Percentiles rank a stretch among this genome's conserved stretches.
Conservation (phyloP, 2,888 invertebrate genomes). For the Nomada goodeniana region DNA sequence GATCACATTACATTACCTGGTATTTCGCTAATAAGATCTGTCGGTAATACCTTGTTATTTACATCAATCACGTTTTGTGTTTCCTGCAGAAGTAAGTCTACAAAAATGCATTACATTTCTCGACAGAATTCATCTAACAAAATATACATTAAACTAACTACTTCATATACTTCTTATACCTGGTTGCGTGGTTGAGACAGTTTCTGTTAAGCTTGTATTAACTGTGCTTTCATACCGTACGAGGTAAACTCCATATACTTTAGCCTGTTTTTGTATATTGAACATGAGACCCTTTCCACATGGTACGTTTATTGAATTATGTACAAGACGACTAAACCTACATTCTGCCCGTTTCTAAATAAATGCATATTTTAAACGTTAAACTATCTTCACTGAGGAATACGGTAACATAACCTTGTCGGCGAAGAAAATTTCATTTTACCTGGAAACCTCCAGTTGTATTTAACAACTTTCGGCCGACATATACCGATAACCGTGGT, state of each 20-base stretch:
- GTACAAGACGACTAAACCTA: constrained; percentile 57
- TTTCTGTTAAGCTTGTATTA: constrained; percentile 23
- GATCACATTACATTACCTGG: constrained; percentile 45
- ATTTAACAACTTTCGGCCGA: constrained; percentile 63
- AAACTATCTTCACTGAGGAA: background rate
- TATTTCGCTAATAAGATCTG: constrained; percentile 35
- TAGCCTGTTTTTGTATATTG: constrained; percentile 26
- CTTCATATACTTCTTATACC: constrained; percentile 63
- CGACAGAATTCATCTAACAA: too few species aligned
- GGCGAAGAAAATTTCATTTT: constrained; percentile 32
- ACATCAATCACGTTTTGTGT: background rate
- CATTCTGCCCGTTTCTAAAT: constrained; percentile 58
- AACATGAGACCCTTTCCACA: constrained; percentile 3
- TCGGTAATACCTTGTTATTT: background rate
- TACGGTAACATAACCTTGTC: constrained; percentile 68
- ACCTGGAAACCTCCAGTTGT: constrained; percentile 69
- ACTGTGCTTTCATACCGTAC: constrained; percentile 72
- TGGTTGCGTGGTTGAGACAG: constrained; percentile 63
- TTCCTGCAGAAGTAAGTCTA: background rate
- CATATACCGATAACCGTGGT: constrained; percentile 64
- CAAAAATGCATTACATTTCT: background rate
- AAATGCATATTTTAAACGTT: constrained; percentile 4
- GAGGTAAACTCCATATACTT: constrained; percentile 57
- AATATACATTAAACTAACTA: background rate
- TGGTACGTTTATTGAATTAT: constrained; percentile 20